Conservation (phyloP, 2,113 vertebrate genomes). For the Dromaius novaehollandiae region DNA sequence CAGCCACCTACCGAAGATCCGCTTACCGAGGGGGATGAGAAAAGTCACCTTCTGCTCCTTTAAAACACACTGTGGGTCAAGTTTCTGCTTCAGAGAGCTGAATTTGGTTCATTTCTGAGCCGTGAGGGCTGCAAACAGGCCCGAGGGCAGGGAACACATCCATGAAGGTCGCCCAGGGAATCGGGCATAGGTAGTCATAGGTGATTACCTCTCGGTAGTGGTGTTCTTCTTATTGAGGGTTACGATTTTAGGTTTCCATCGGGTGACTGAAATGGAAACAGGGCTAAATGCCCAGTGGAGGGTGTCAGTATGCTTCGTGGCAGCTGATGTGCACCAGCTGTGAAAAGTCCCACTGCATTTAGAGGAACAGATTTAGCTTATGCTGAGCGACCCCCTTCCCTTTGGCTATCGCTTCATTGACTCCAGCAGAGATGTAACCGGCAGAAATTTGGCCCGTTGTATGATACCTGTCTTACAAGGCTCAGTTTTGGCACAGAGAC, state of each 20-base stretch:
- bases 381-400: not conserved
- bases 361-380: not conserved
- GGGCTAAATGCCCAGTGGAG: not conserved
- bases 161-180: no score
- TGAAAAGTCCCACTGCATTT: not conserved
- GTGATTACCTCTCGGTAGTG: not conserved
- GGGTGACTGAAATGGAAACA: not conserved
- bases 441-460: not conserved
- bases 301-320: not conserved
- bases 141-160: not conserved
- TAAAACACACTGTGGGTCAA: conserved; percentile 57
- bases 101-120: conserved; percentile 50
- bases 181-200: no score
- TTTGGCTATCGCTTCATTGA: conserved; percentile 5
- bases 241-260: not conserved
- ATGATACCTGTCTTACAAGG: not conserved
- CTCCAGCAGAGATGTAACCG: not conserved
- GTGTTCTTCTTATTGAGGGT: not conserved
- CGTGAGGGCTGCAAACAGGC: conserved; percentile 22
- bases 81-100: conserved; percentile 18
- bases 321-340: not conserved
- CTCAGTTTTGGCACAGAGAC: not conserved
- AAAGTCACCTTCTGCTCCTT: conserved; percentile 51
- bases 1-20: conserved; percentile 17
- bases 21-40: not conserved